phyloP scores from a whole-genome alignment of 2,888 invertebrate species.

The Ectemnius lituratus region DNA sequence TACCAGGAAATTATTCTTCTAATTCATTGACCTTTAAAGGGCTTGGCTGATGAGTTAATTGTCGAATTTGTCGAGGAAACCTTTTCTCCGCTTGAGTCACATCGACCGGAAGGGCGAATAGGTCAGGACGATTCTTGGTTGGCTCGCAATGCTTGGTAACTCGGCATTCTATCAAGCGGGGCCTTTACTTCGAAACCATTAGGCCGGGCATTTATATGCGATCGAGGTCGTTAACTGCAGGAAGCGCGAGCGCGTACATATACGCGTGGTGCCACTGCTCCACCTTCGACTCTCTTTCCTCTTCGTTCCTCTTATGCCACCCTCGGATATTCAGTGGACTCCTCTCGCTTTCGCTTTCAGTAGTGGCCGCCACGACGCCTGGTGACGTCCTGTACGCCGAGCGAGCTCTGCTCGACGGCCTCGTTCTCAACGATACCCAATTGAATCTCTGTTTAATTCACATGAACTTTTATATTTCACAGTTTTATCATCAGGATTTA shows the following conservation, averaged over 20 bases:
- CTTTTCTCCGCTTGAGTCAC: too few relatives aligned
- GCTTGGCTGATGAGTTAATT: too few relatives aligned
- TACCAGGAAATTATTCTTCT: too few relatives aligned
- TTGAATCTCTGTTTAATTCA: too few relatives aligned
- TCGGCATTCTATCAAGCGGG: conserved; percentile 47
- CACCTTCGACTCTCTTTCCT: neutral
- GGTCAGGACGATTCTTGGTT: neutral
- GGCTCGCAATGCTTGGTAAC: neutral
- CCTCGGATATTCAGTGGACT: neutral
- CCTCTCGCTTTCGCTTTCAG: neutral
- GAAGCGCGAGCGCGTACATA: conserved; percentile 68
- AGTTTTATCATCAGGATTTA: too few relatives aligned
- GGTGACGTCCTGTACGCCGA: too few relatives aligned
- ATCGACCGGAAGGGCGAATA: too few relatives aligned
- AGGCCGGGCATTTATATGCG: conserved; percentile 69
- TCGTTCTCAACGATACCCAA: too few relatives aligned
- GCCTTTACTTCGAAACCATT: conserved; percentile 70
- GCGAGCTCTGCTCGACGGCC: too few relatives aligned
- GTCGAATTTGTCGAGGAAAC: too few relatives aligned
- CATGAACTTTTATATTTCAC: too few relatives aligned
- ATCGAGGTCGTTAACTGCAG: conserved; percentile 77
- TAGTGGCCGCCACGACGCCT: neutral
- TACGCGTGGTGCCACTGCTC: conserved; percentile 16
- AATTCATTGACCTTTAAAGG: too few relatives aligned
- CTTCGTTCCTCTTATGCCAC: neutral